Evolutionary conservation across 1,140 invertebrate genomes (phyloP).

Genomic region (Dreissena rostriformis): DNA sequence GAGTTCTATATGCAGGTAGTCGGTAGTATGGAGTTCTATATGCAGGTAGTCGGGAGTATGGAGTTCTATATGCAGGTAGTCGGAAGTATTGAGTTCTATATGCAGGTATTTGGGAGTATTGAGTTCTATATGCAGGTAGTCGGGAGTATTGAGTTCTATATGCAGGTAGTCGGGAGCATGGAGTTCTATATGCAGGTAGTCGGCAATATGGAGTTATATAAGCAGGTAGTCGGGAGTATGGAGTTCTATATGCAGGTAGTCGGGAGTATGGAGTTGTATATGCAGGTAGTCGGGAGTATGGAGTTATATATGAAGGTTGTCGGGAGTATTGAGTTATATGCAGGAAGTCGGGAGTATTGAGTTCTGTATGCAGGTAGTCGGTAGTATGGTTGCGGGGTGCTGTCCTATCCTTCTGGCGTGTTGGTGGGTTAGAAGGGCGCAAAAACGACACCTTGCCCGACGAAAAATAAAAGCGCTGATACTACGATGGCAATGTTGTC

Average conservation of each 20-base stretch:
- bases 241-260: conserved; percentile 73
- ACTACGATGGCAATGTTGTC: too few species aligned
- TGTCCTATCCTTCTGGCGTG: too few species aligned
- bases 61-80: conserved; percentile 73
- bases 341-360: conserved; percentile 66
- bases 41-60: conserved; percentile 59
- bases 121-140: conserved; percentile 73
- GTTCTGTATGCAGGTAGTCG: conserved; percentile 70
- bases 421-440: too few species aligned
- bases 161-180: conserved; percentile 59
- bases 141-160: conserved; percentile 70
- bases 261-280: conserved; percentile 70
- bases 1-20: conserved; percentile 73
- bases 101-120: conserved; percentile 58
- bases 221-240: conserved; percentile 59
- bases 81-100: conserved; percentile 70
- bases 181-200: conserved; percentile 73
- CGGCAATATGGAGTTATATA: conserved; percentile 70
- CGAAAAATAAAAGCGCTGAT: too few species aligned
- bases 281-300: conserved; percentile 59
- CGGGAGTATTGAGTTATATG: conserved; percentile 57
- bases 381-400: too few species aligned
- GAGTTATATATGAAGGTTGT: conserved; percentile 73
- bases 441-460: too few species aligned
- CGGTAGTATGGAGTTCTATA: conserved; percentile 70